phyloP scores from a whole-genome alignment of 1,140 invertebrate species.

The Anadara kagoshimensis region DNA sequence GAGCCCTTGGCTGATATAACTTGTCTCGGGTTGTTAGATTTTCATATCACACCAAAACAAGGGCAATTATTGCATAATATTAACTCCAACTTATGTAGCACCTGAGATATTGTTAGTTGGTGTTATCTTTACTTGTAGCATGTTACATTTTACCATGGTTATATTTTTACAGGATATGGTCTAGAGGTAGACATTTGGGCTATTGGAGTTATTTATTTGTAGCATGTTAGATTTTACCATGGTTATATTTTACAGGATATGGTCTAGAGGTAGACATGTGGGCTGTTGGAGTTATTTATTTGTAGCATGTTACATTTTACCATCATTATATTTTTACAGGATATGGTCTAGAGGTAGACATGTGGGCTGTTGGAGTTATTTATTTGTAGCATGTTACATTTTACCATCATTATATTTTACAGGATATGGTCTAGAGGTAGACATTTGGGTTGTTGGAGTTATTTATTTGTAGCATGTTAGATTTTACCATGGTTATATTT shows the following conservation, averaged over 20 bases:
- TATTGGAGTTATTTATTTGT: background rate
- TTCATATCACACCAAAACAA: too few relatives aligned
- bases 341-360: slow-evolving; percentile 85
- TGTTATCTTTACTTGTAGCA: too few relatives aligned
- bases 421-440: slow-evolving; percentile 85
- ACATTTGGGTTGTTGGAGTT: slow-evolving; percentile 99
- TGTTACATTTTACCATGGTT: too few relatives aligned
- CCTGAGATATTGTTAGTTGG: too few relatives aligned
- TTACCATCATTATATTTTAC: slow-evolving; percentile 53
- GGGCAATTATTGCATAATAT: too few relatives aligned
- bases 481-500: too few relatives aligned
- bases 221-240: background rate
- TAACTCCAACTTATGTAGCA: too few relatives aligned
- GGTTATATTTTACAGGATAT: slow-evolving; percentile 82
- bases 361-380: slow-evolving; percentile 99
- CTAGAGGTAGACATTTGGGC: background rate
- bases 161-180: background rate
- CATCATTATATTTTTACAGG: slow-evolving; percentile 78
- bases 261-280: slow-evolving; percentile 91
- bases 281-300: slow-evolving; percentile 99
- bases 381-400: too few relatives aligned
- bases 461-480: too few relatives aligned
- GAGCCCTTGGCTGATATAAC: too few relatives aligned
- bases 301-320: too few relatives aligned
- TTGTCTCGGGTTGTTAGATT: too few relatives aligned